Conservation (phyloP, 2,797 vertebrate genomes). For the Champsocephalus gunnari region DNA sequence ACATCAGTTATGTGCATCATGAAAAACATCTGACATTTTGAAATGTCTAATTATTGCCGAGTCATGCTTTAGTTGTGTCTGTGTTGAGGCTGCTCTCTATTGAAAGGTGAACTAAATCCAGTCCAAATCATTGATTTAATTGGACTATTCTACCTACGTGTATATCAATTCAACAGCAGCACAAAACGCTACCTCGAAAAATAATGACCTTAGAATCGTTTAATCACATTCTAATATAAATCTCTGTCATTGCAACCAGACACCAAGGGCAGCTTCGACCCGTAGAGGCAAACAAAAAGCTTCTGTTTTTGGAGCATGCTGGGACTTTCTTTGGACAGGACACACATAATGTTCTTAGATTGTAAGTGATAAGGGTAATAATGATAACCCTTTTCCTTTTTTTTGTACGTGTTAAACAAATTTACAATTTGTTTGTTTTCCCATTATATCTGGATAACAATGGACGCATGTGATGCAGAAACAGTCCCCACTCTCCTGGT, state of each 20-base stretch:
- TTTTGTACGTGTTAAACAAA: too few species aligned
- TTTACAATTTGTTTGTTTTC: too few species aligned
- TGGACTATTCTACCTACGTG: neutral
- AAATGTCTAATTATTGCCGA: neutral
- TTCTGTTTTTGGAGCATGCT: too few species aligned
- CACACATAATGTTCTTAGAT: neutral
- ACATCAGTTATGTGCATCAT: too few species aligned
- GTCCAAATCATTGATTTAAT: neutral
- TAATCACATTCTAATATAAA: neutral
- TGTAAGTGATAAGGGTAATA: conserved; percentile 45
- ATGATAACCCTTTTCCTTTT: conserved; percentile 20
- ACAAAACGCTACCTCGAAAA: neutral
- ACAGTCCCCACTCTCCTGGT: too few species aligned
- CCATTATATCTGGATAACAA: too few species aligned
- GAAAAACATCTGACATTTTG: too few species aligned
- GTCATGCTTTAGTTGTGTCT: neutral
- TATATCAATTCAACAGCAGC: neutral
- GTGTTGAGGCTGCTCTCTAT: neutral
- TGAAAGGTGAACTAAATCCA: neutral
- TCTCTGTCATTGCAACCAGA: neutral
- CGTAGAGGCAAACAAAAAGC: neutral
- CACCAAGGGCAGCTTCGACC: too few species aligned
- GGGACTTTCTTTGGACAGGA: conserved; percentile 25
- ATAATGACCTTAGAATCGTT: neutral
- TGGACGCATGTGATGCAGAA: too few species aligned